These are phyloP conservation scores for Ceratina australensis DNA, from an alignment of 1,140 invertebrate genomes.

Conservation along the genomic window DNA sequence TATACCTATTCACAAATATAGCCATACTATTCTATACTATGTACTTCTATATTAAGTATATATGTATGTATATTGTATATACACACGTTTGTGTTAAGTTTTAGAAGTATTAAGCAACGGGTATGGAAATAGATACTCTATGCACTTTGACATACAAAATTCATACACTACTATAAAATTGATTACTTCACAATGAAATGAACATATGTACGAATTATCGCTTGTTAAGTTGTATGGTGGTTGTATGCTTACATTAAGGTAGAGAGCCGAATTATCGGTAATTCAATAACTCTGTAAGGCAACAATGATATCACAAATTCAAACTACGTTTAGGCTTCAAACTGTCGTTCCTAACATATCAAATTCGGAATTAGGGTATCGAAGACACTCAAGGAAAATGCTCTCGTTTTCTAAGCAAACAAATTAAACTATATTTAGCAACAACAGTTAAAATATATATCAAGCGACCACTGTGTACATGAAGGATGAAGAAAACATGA, in stretches of 20 bases:
- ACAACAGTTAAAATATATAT: background rate
- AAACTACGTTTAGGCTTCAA: background rate
- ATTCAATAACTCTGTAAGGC: background rate
- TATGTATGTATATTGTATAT: background rate
- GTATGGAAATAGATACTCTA: background rate
- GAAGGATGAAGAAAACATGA: background rate
- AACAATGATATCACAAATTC: background rate
- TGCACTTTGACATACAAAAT: background rate
- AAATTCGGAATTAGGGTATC: background rate
- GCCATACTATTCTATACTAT: background rate
- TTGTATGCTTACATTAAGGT: background rate
- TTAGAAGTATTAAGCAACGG: background rate
- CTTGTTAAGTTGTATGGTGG: background rate
- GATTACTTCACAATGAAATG: background rate
- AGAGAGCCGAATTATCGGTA: background rate
- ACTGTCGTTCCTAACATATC: background rate
- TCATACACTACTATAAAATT: constrained; percentile 1
- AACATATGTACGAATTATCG: background rate
- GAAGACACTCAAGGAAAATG: constrained; percentile 6
- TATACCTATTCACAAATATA: background rate
- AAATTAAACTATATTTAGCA: background rate
- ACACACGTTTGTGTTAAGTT: background rate
- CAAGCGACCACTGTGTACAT: background rate
- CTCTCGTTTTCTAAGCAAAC: constrained; percentile 14
- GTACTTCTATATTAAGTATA: background rate